Evolutionary conservation across 2,797 vertebrate genomes (phyloP), one percentile per base, ranked within the genome.

Genomic region (Amblyopsis hoosieri): DNA sequence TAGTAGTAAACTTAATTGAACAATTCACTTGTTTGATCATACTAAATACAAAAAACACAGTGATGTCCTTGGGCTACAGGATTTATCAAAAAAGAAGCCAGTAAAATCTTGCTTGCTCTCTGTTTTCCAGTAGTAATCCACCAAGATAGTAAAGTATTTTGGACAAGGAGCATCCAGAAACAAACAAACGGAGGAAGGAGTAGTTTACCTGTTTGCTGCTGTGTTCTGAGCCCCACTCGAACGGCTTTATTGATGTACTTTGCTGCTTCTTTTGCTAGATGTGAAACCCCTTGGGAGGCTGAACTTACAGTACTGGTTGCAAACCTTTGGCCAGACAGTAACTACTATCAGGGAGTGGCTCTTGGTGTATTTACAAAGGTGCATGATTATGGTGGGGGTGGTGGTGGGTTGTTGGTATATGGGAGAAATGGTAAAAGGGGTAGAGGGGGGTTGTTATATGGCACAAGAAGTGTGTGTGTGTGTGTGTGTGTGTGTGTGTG

Each of bases 171-270:
- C 45, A 64, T 7, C 19, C 46, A 72, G 64, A 76, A 61, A 76
- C 47, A 9, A 53, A 17, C 15, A 10, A 42, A 37, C 4, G 37
- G 73, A 17, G 78, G 31, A 55, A 72, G 67, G 51, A 71, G 42
- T 48, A 45, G 4, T 76, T 87, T 85, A 89, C 86, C 87, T 90
- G 79, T 82, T 56, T 66, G 29, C 61, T 56, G 73, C 74, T 80
- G 61, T 67, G 74, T 74, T 46, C 53, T 75, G 54, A 65, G 67
- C 67, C 75, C 72, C 56, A 54, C 71, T 72, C 64, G 29, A 71
- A 52, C 73, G 49, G 56, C 19, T 80, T 75, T 72, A 64, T 37
- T 58, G 59, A 59, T 69, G 55, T 62, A 71, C 55, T 45, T 12
- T 10, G 54, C 79, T 62, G 67, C 74, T 67, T 48, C 73, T 83